Evolutionary conservation across 2,113 vertebrate genomes (phyloP).

Genomic region (Gopherus evgoodei): DNA sequence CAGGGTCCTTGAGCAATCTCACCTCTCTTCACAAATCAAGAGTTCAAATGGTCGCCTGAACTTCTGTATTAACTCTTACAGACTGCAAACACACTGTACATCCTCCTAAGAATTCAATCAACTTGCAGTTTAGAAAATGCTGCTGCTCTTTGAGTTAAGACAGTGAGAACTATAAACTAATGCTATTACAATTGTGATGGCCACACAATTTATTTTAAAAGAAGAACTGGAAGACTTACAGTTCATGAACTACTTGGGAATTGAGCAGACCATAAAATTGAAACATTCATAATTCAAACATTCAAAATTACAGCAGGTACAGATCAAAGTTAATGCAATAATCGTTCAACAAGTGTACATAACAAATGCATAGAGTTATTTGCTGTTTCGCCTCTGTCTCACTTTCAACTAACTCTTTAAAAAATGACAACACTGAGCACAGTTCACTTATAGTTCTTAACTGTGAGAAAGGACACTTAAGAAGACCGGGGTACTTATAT

Average conservation of each 20-base stretch:
- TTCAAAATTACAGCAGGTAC: not conserved
- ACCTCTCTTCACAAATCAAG: not conserved
- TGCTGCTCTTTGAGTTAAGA: not conserved
- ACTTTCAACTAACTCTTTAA: too few species aligned
- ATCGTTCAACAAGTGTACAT: not conserved
- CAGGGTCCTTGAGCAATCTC: not conserved
- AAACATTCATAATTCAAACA: not conserved
- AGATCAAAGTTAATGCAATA: not conserved
- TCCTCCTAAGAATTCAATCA: not conserved
- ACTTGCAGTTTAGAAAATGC: not conserved
- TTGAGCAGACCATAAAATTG: not conserved
- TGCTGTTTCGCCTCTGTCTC: too few species aligned
- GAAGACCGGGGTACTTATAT: too few species aligned
- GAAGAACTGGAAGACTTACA: not conserved
- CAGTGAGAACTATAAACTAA: not conserved
- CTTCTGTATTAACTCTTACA: not conserved
- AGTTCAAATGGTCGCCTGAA: not conserved
- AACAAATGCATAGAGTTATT: not conserved
- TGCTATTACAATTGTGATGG: not conserved
- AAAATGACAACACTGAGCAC: too few species aligned
- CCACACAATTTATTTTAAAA: not conserved
- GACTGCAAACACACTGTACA: rapidly evolving
- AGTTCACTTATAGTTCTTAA: too few species aligned
- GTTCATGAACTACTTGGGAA: not conserved
- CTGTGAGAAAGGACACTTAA: too few species aligned